These are phyloP conservation scores for Nothocercus nigrocapillus DNA, from an alignment of 2,113 vertebrate species.

Conservation along the genomic window DNA sequence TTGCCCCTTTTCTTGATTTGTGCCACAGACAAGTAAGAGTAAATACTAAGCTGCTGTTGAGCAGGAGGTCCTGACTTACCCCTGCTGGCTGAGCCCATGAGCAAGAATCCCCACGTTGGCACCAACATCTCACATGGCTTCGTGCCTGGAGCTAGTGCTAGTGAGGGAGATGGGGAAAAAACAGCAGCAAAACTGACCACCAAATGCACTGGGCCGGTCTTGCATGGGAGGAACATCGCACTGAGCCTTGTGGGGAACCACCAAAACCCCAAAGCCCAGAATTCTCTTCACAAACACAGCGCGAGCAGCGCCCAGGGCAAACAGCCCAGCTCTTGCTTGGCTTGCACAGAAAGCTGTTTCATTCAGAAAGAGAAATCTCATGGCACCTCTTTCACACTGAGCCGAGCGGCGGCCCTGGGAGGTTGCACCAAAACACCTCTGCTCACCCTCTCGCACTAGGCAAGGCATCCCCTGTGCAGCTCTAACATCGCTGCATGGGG, in stretches of 20 bases:
- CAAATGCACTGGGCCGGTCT: background rate
- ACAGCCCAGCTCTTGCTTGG: background rate
- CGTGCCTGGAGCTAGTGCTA: background rate
- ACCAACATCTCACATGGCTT: background rate
- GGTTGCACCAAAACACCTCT: background rate
- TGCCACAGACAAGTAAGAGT: background rate
- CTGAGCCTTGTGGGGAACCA: accelerated
- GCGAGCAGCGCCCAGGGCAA: background rate
- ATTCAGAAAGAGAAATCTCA: background rate
- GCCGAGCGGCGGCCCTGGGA: background rate
- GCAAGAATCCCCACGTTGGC: too few relatives aligned
- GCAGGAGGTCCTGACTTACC: background rate
- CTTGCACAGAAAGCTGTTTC: background rate
- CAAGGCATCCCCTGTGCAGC: background rate
- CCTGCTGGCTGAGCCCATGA: too few relatives aligned
- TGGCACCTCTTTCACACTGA: background rate
- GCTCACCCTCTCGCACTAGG: background rate
- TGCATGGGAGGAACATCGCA: background rate
- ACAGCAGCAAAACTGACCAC: background rate
- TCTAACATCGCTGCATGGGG: background rate
- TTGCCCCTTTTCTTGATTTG: background rate
- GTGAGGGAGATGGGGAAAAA: background rate
- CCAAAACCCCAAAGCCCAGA: accelerated
- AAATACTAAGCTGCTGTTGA: background rate
- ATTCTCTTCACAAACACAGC: background rate